Base-by-base conservation (phyloP, 2,888 invertebrate genomes). In the Peribatodes rhomboidaria region DNA sequence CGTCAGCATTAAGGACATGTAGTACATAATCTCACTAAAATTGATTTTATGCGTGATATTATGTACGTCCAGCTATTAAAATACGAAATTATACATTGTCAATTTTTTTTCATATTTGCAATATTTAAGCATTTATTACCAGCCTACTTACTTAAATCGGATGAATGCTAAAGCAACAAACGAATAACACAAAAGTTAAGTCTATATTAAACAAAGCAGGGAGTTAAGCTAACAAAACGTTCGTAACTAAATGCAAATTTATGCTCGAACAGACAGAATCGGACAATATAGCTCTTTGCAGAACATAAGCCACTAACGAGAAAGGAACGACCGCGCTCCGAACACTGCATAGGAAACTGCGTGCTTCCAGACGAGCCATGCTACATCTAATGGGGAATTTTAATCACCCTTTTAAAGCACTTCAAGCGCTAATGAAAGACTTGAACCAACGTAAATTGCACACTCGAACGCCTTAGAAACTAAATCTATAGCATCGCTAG, bases 211-310 rank as follows among this genome's bases (percentile, higher is more conserved):
- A 8, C 13, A 70, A 72, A 69, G 66, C 66, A 75, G 72, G 73
- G 70, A 75, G 74, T 65, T 71, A 71, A 76, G 71, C 74, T 71
- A 73, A 78, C 76, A 77, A 73, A 76, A 80, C 66, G 68, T 70
- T 72, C 76, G 73, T 73, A 77, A 73, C 72, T 68, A 79, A 79
- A 78, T 77, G 75, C 73, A 77, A 78, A 80, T 82, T 72, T 78
- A 78, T 80, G 74, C 75, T 70, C 53, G 49, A 71, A 74, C 69
- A 72, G 71, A 70, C 67, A 63, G 75, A 72, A 74, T 70, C 70
- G 65, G 67, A 77, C 73, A 72, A 71, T 72, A 72, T 70, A 72
- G 68, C 70, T 65, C 77, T 76, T 69, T 70, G 67, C 68, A 67
- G 68, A 56, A 56, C 52, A 39, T 10, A 39, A 16, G 68, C 70